Conservation (phyloP, 2,113 vertebrate species). For the Planiliza haematocheilus region DNA sequence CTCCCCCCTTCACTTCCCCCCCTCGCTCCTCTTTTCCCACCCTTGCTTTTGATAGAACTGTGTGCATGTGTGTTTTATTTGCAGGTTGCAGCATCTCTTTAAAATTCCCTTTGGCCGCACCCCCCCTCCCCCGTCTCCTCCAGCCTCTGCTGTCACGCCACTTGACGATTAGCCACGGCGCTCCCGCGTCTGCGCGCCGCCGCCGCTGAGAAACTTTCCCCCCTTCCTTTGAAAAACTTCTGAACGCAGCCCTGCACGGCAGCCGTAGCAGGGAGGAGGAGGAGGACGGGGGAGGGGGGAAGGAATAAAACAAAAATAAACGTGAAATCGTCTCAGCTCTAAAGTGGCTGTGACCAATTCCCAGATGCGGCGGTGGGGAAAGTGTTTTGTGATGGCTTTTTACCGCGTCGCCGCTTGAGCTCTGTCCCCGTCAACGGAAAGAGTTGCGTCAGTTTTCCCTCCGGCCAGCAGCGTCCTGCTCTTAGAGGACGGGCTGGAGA, state of each 20-base stretch:
- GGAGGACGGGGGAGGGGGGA: constrained; percentile 23
- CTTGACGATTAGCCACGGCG: constrained; percentile 64
- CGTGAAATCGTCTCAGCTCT: constrained; percentile 61
- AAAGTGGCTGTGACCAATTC: constrained; percentile 73
- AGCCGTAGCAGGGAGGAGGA: constrained; percentile 32
- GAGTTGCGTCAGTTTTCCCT: constrained; percentile 60
- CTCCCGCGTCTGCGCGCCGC: constrained; percentile 21
- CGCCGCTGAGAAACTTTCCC: constrained; percentile 36
- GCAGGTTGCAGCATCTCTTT: constrained; percentile 32
- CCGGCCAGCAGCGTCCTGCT: constrained; percentile 38
- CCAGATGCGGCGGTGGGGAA: constrained; percentile 39
- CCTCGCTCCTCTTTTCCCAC: constrained; percentile 1
- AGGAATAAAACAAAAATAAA: constrained; percentile 27
- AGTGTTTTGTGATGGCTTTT: constrained; percentile 54
- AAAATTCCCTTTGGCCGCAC: constrained; percentile 21
- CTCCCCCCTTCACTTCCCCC: no score
- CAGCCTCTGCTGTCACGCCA: constrained; percentile 49
- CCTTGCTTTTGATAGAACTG: constrained; percentile 47
- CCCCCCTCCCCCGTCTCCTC: constrained; percentile 23
- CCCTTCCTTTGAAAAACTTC: constrained; percentile 55
- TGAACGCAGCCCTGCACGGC: constrained; percentile 22
- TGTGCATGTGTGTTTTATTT: constrained; percentile 40
- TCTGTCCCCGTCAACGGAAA: constrained; percentile 52
- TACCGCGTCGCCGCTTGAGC: constrained; percentile 14
- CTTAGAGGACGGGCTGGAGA: constrained; percentile 19